phyloP scores from a whole-genome alignment of 35 echinoderm and acorn worm genomes.

The Apostichopus parvimensis region DNA sequence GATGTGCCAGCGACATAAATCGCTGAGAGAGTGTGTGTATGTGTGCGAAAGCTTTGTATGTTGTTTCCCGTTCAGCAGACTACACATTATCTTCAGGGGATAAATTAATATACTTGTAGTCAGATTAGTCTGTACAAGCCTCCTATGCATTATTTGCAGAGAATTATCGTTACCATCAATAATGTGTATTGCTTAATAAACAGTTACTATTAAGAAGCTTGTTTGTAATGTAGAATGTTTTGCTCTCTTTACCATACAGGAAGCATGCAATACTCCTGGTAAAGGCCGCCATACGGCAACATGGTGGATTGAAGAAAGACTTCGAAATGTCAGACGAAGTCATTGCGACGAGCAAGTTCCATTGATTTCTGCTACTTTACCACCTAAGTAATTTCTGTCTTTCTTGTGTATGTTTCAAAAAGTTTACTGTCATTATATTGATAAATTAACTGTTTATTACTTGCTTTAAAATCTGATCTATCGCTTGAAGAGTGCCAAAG shows the following conservation, averaged over 20 bases:
- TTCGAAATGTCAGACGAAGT: constrained; percentile 25
- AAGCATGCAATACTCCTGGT: constrained; percentile 15
- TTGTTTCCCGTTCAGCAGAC: too few species aligned
- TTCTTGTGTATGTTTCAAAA: background rate
- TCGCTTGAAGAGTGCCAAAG: background rate
- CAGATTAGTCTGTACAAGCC: too few species aligned
- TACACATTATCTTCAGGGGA: too few species aligned
- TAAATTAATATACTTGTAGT: too few species aligned
- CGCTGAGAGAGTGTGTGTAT: too few species aligned
- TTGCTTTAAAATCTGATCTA: constrained; percentile 14
- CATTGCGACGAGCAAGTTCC: background rate
- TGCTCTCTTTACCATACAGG: background rate
- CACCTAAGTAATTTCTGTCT: background rate
- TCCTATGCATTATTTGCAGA: background rate
- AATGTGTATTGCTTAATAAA: too few species aligned
- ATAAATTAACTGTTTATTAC: background rate
- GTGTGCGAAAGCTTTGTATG: too few species aligned
- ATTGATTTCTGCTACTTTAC: background rate
- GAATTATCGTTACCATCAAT: too few species aligned
- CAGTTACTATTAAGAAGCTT: too few species aligned
- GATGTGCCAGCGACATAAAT: too few species aligned
- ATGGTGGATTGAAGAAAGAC: constrained; percentile 33
- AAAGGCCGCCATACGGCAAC: background rate
- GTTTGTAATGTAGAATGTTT: background rate
- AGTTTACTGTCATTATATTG: background rate